Evolutionary conservation across 2,888 invertebrate genomes (phyloP), one percentile per base, ranked within the genome.

Genomic region (Heliconius charithonia): DNA sequence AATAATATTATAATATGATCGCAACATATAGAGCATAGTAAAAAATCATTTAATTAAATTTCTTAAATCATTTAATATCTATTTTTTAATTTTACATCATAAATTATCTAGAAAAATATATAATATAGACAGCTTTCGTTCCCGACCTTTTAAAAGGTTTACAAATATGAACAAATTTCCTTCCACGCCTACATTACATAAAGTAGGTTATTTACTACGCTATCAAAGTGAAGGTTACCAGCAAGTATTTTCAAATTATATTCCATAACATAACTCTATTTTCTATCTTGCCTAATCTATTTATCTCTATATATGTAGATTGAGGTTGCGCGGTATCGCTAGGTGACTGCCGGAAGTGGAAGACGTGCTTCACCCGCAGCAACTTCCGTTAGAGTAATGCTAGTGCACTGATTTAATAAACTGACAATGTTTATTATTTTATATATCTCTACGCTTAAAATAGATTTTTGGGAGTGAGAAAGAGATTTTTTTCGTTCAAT

Each of bases 201-300:
- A 65, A 65, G 27, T 65, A 27, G 27, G 27, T 65, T 19, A 29
- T 29, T 25, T 27, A 63, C 37, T 27, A 70, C 27, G 70, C 59
- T 56, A 32, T 72, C 32, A 37, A 37, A 72, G 4, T 59, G 25
- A 72, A 59, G 59, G n/a, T 19, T 12, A 37, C 3, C 0, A 66
- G 45, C 6, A 51, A 32, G 45, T 12, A 41, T 74, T 74, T 45
- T 41, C n/a, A 9, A 63, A 37, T 27, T 65, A 45, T 27, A 19
- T 72, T 75, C 65, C 56, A 27, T 29, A 73, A 77, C 72, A 37
- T 27, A 25, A 59, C 71, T 45, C 67, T 27, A 16, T 69, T 25
- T 16, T 65, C 51, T 72, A 79, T 66, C 56, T 76, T 63, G 59
- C 67, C 76, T 79, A 79, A 79, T 79, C 76, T 79, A 79, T 76